Evolutionary conservation across 2,113 vertebrate species (phyloP).

Genomic region (Lycaon pictus): DNA sequence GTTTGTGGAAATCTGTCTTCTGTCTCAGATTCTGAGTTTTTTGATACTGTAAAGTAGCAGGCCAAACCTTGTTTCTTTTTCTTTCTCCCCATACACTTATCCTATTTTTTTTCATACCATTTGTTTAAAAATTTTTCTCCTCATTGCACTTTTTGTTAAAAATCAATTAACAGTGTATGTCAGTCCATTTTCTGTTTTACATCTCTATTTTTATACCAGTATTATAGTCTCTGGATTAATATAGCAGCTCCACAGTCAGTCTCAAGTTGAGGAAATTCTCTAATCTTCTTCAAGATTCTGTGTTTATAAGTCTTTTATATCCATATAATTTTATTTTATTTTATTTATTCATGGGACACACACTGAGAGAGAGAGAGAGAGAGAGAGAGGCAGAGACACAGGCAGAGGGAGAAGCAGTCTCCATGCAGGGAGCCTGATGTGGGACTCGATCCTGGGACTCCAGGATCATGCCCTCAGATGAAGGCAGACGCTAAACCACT

Average conservation of each 20-base stretch:
- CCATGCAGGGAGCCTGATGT: too few relatives aligned
- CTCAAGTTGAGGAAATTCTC: background rate
- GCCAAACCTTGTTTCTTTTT: background rate
- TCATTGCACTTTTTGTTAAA: background rate
- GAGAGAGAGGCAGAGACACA: too few relatives aligned
- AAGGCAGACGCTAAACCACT: too few relatives aligned
- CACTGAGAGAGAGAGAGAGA: too few relatives aligned
- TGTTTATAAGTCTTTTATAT: background rate
- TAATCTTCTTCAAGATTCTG: background rate
- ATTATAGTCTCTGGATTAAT: background rate
- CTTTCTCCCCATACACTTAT: background rate
- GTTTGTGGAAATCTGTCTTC: background rate
- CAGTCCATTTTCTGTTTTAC: background rate
- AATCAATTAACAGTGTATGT: background rate
- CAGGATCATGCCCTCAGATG: too few relatives aligned
- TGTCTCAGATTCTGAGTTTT: background rate
- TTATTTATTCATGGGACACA: too few relatives aligned
- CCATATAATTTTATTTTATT: background rate
- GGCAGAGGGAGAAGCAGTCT: too few relatives aligned
- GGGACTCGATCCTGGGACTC: too few relatives aligned
- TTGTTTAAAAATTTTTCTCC: background rate
- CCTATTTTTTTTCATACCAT: background rate
- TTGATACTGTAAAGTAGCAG: background rate
- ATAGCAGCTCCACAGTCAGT: background rate
- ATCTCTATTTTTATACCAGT: background rate